phyloP scores from a whole-genome alignment of 2,888 invertebrate species.

The Drosophila leonis region DNA sequence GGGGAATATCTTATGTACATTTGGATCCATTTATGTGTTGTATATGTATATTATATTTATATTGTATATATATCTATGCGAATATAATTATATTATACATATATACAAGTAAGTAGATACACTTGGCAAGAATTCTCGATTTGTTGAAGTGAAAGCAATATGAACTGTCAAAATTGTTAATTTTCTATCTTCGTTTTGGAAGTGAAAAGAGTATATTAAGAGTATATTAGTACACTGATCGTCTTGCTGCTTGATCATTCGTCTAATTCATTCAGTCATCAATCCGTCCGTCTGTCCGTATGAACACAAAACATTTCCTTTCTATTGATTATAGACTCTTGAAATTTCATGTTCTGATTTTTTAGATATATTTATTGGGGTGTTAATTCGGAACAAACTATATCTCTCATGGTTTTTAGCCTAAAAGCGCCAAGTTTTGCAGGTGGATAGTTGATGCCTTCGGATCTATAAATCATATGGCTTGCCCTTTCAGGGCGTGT shows the following conservation, averaged over 20 bases:
- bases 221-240: background rate
- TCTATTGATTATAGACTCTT: background rate
- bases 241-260: background rate
- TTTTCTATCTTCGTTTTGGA: background rate
- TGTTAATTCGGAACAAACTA: background rate
- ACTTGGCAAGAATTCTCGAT: background rate
- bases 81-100: background rate
- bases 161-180: background rate
- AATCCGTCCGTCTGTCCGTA: background rate
- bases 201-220: background rate
- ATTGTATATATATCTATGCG: background rate
- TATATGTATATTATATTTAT: background rate
- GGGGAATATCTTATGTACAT: background rate
- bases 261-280: background rate
- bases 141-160: background rate
- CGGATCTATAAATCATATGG: background rate
- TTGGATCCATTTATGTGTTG: background rate
- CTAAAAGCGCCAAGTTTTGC: background rate
- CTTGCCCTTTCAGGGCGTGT: background rate
- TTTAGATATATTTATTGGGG: background rate
- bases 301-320: background rate
- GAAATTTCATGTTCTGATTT: background rate
- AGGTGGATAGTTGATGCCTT: background rate
- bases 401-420: background rate
- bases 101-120: background rate